Conservation (phyloP, 2,113 vertebrate genomes). For the Brienomyrus longianalis region DNA sequence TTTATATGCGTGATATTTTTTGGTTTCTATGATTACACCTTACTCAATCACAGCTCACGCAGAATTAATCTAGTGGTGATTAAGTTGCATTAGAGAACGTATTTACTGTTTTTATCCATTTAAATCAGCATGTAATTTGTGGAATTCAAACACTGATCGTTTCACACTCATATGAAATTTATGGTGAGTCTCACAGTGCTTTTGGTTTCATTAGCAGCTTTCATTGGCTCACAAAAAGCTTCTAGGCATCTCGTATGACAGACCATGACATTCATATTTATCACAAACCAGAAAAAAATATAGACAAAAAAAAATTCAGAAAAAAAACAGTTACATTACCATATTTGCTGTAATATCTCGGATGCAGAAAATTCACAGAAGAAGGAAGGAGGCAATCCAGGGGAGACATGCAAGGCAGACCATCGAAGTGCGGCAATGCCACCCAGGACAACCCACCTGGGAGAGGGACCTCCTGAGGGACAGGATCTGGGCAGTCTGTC, state of each 20-base stretch:
- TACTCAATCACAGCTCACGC: background rate
- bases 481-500: constrained; percentile 77
- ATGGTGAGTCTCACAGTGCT: background rate
- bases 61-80: background rate
- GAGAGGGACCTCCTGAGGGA: constrained; percentile 90
- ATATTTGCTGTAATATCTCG: background rate
- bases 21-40: background rate
- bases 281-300: too few relatives aligned
- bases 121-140: background rate
- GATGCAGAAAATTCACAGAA: background rate
- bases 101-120: background rate
- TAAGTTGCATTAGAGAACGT: background rate
- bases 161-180: background rate
- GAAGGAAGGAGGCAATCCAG: background rate
- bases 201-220: background rate
- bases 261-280: background rate
- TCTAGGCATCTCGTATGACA: background rate
- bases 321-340: background rate
- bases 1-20: background rate
- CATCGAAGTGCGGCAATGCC: background rate
- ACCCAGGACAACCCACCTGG: constrained; percentile 66
- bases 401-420: background rate
- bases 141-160: background rate
- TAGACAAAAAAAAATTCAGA: background rate
- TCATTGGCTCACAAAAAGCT: background rate